These are phyloP conservation scores for Scaptomyza caliginosa DNA, from an alignment of 2,888 invertebrate species.

Conservation along the genomic window DNA sequence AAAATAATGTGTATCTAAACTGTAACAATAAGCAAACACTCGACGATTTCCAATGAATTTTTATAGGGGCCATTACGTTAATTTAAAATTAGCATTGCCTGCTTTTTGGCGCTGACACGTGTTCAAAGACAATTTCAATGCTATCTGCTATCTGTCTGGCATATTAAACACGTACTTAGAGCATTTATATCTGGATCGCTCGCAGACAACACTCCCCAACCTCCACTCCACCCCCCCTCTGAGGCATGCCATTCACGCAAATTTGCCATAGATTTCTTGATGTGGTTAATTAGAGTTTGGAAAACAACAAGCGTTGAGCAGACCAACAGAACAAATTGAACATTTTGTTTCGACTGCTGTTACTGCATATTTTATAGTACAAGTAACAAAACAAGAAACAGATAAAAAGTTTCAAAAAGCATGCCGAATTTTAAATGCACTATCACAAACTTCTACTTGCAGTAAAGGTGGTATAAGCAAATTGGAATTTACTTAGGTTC, in stretches of 20 bases:
- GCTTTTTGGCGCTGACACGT: conserved; percentile 58
- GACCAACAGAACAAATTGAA: conserved; percentile 58
- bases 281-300: conserved; percentile 75
- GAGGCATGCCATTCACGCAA: conserved; percentile 53
- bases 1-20: conserved; percentile 1
- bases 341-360: conserved; percentile 64
- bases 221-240: neutral
- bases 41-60: conserved; percentile 47
- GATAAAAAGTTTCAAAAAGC: neutral
- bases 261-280: conserved; percentile 71
- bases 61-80: conserved; percentile 36
- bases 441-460: conserved; percentile 1
- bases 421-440: conserved; percentile 52
- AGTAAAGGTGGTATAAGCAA: neutral
- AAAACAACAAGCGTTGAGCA: conserved; percentile 59
- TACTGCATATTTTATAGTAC: conserved; percentile 72
- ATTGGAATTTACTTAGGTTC: neutral
- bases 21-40: conserved; percentile 13
- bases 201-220: conserved; percentile 16
- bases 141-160: conserved; percentile 51
- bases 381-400: conserved; percentile 29
- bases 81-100: conserved; percentile 47
- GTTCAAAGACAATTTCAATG: conserved; percentile 55
- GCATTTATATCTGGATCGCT: conserved; percentile 62
- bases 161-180: conserved; percentile 72